Conservation (phyloP, 2,888 invertebrate genomes). For the Agonopterix heracliana region DNA sequence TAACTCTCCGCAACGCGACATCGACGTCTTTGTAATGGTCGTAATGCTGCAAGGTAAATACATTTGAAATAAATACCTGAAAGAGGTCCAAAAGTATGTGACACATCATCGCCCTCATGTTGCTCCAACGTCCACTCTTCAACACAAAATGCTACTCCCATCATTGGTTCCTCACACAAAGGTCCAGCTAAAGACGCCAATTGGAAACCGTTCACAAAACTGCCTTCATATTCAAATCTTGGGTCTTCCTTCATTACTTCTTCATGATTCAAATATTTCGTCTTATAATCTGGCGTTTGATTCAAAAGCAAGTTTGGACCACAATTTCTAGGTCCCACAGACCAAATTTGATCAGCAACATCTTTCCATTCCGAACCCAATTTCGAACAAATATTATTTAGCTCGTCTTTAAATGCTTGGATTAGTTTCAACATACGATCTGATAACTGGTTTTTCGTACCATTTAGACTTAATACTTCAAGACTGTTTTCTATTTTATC, state of each 20-base stretch:
- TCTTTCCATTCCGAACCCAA: conserved; percentile 72
- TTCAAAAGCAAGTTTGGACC: conserved; percentile 95
- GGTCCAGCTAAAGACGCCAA: conserved; percentile 92
- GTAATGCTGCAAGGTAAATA: too few relatives aligned
- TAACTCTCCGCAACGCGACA: too few relatives aligned
- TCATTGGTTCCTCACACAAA: conserved; percentile 97
- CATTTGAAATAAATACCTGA: conserved; percentile 55
- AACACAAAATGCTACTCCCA: conserved; percentile 93
- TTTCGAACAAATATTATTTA: conserved; percentile 77
- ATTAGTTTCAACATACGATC: conserved; percentile 64
- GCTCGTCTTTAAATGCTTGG: conserved; percentile 68
- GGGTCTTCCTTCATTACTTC: conserved; percentile 65
- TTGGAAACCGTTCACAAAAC: conserved; percentile 91
- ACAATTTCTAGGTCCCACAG: conserved; percentile 92
- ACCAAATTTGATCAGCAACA: conserved; percentile 86
- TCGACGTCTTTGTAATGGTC: too few relatives aligned
- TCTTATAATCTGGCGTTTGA: conserved; percentile 79
- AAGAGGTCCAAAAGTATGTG: conserved; percentile 68
- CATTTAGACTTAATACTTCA: conserved; percentile 40
- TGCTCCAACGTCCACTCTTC: conserved; percentile 85
- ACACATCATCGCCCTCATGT: conserved; percentile 49
- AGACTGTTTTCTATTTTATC: conserved; percentile 49
- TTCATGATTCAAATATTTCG: conserved; percentile 56
- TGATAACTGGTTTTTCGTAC: conserved; percentile 44
- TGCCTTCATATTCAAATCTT: conserved; percentile 81